Evolutionary conservation across 2,888 invertebrate species (phyloP).

Genomic region (Pseudococcus longispinus): DNA sequence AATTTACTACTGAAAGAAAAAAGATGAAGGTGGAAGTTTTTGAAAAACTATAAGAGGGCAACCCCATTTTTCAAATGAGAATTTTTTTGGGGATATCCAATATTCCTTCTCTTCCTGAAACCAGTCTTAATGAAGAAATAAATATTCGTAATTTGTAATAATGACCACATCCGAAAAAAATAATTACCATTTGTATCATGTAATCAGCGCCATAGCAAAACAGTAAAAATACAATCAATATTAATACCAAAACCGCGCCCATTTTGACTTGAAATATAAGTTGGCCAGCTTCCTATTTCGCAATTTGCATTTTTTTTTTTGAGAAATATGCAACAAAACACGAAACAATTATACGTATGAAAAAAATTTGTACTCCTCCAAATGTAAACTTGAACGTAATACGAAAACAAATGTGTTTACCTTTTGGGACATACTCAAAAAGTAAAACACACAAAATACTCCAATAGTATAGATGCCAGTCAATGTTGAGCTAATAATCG

Average conservation of each 20-base stretch:
- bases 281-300: neutral
- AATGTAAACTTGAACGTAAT: neutral
- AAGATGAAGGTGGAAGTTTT: too few relatives aligned
- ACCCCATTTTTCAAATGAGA: too few relatives aligned
- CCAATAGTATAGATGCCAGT: neutral
- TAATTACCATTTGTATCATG: slow-evolving; percentile 18
- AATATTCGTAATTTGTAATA: too few relatives aligned
- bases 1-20: too few relatives aligned
- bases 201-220: neutral
- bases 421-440: neutral
- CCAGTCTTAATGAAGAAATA: too few relatives aligned
- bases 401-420: neutral
- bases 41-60: too few relatives aligned
- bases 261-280: neutral
- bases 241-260: neutral
- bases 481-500: neutral
- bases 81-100: too few relatives aligned
- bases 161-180: neutral
- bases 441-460: neutral
- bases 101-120: too few relatives aligned
- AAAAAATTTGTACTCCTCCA: neutral
- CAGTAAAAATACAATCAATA: neutral
- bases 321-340: neutral
- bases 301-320: neutral
- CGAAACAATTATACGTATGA: neutral